Base-by-base conservation (phyloP, 35 echinoderm and acorn worm genomes). In the Apostichopus californicus region DNA sequence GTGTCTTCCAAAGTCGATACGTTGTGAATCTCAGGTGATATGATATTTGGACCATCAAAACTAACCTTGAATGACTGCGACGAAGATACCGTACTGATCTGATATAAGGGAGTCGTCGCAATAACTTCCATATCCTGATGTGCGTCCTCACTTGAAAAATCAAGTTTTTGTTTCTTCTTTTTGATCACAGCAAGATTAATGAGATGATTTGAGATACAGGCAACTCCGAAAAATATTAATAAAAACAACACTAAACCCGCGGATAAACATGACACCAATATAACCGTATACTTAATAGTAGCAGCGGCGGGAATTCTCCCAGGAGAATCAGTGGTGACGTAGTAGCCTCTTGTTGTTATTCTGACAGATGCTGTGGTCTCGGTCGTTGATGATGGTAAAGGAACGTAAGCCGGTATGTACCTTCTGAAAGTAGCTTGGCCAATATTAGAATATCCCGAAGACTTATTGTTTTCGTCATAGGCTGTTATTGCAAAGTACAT, bases 21-120 rank as follows among this genome's bases (percentile, higher is more conserved):
- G 53, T 83, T 53, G 55, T 83, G 55, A 55, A 83, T 57, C 18
- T 83, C 34, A 10, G 80, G 52, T 56, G 80, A 83, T 53, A 83
- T 55, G 14, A 83, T 18, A 9, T 68, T 14, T 68, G 64, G 6
- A 14, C 9, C 64, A 68, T 34, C 64, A 17, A 9, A 6, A 68
- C 64, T 18, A 18, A 14, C 9, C 64, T 11, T 17, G 13, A 0
- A 11, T 8, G 11, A 14, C 64, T 0, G 11, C 18, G 3, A 14
- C 5, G 3, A 14, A 18, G 64, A 18, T 14, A 9, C 6, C 11
- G 11, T 5, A 9, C 18, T 9, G 64, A 68, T 68, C 64, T 18
- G 3, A 68, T 11, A 5, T 68, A 17, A 18, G 7, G 13, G 9
- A 18, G 64, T 14, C 64, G 18, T 14, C 64, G 12, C 6, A 66